These are phyloP conservation scores for Craseonycteris thonglongyai DNA, from an alignment of 2,113 vertebrate species.

Conservation along the genomic window DNA sequence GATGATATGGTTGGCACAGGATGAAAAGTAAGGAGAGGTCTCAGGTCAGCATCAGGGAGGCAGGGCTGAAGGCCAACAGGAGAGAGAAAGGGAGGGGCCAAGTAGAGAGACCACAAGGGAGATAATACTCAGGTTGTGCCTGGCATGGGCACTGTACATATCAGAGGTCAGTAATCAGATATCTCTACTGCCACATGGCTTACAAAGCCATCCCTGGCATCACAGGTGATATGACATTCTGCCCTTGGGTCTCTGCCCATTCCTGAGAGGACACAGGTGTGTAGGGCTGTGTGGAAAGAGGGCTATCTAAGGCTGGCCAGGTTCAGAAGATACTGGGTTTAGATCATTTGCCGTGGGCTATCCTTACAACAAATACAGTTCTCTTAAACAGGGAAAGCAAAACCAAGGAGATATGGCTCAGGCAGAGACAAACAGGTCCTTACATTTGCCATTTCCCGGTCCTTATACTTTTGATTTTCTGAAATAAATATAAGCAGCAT, in stretches of 20 bases:
- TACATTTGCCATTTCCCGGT: background rate
- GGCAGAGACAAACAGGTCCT: rapidly evolving
- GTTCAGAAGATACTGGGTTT: background rate
- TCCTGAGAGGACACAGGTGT: background rate
- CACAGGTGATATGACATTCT: background rate
- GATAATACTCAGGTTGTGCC: no score
- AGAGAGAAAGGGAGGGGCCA: background rate
- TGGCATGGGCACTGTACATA: background rate
- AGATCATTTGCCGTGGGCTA: background rate
- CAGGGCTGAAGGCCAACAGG: background rate
- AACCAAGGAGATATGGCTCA: background rate
- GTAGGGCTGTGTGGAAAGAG: background rate
- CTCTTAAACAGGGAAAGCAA: background rate
- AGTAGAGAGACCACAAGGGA: no score
- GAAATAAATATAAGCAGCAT: background rate
- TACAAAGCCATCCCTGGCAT: background rate
- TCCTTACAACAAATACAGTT: background rate
- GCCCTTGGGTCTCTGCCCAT: background rate
- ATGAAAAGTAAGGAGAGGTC: background rate
- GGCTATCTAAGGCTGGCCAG: background rate
- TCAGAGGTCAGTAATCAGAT: rapidly evolving
- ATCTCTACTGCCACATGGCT: background rate
- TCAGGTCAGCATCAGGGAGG: background rate
- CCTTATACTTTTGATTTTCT: background rate
- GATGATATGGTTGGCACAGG: background rate